These are phyloP conservation scores for Ophion obscuratus DNA, from an alignment of 2,888 invertebrate genomes.

Conservation along the genomic window DNA sequence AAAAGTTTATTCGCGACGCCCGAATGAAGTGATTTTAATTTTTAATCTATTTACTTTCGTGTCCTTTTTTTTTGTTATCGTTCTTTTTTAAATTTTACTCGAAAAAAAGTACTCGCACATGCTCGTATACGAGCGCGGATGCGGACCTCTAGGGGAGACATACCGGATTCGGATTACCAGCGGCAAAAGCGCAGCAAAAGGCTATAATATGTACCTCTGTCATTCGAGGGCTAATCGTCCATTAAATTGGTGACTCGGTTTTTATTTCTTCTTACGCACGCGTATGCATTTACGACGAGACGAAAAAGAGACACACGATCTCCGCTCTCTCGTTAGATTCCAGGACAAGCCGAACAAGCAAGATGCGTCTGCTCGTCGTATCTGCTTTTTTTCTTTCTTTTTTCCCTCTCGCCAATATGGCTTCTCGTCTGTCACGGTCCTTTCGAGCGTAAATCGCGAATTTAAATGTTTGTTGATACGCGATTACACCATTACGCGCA, in stretches of 20 bases:
- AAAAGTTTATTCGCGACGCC: no score
- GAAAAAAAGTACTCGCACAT: not conserved
- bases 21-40: not conserved
- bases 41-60: not conserved
- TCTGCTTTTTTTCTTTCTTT: not conserved
- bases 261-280: not conserved
- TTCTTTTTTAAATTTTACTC: slow-evolving; percentile 1
- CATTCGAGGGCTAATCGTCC: slow-evolving; percentile 63
- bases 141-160: not conserved
- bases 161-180: slow-evolving; percentile 53
- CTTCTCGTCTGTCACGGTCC: slow-evolving; percentile 7
- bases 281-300: not conserved
- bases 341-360: slow-evolving; percentile 52
- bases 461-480: slow-evolving; percentile 57
- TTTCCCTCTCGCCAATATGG: not conserved
- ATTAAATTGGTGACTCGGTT: slow-evolving; percentile 53
- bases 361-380: slow-evolving; percentile 19
- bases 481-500: slow-evolving; percentile 17
- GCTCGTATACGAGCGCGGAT: not conserved
- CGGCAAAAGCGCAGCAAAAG: not conserved
- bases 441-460: slow-evolving; percentile 52
- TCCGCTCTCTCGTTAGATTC: slow-evolving; percentile 53
- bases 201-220: slow-evolving; percentile 17
- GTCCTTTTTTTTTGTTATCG: not conserved
- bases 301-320: slow-evolving; percentile 33